Evolutionary conservation across 1,140 invertebrate genomes (phyloP).

Genomic region (Tetragnatha versicolor): DNA sequence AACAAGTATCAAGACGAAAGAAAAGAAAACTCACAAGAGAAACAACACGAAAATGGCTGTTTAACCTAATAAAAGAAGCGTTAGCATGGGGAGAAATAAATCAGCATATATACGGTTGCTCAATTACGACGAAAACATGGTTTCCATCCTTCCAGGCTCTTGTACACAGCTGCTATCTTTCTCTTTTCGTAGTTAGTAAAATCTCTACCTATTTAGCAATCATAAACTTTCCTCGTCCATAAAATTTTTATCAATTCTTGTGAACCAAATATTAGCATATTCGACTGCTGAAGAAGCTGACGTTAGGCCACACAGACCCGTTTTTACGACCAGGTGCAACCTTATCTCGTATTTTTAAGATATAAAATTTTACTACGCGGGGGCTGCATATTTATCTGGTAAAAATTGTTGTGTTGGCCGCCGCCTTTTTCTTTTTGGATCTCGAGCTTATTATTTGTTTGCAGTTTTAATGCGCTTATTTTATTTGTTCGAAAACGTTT

Average conservation of each 20-base stretch:
- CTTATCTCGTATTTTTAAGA: constrained; percentile 10
- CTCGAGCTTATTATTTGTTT: too few species aligned
- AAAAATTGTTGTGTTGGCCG: constrained; percentile 15
- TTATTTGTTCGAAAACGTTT: too few species aligned
- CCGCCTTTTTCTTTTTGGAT: too few species aligned
- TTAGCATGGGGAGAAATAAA: too few species aligned
- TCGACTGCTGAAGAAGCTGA: neutral
- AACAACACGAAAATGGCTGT: too few species aligned
- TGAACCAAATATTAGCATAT: constrained; percentile 22
- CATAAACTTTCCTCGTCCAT: constrained; percentile 10
- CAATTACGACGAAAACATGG: too few species aligned
- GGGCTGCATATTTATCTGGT: constrained; percentile 16
- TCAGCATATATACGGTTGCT: too few species aligned
- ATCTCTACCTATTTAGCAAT: constrained; percentile 28
- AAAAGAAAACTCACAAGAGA: too few species aligned
- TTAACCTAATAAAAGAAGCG: too few species aligned
- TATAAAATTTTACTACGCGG: constrained; percentile 16
- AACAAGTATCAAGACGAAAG: too few species aligned
- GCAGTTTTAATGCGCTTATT: too few species aligned
- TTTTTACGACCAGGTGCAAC: constrained; percentile 3
- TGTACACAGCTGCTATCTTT: neutral
- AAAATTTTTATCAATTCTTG: constrained; percentile 24
- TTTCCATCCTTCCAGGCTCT: neutral
- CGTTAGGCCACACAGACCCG: neutral
- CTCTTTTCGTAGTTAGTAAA: constrained; percentile 6